Base-by-base conservation (phyloP, 2,797 vertebrate species). In the Gymnothorax reevesii region DNA sequence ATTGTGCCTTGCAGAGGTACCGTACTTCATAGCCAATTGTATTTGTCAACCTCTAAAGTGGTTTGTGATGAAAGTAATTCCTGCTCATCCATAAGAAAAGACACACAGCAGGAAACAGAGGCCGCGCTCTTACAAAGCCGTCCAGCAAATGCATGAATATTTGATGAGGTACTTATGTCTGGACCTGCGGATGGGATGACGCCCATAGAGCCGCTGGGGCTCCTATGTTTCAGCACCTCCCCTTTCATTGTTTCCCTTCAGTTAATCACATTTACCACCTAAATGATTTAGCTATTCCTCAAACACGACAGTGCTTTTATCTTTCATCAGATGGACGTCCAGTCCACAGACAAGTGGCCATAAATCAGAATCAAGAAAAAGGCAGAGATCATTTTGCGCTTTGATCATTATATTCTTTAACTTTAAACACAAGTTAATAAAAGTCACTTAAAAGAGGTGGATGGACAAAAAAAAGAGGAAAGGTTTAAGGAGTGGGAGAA, bases 241-340 rank as follows among this genome's bases (percentile, higher is more conserved):
- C 42, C 55, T 84, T 73, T 85, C 86, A 85, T 80, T 59, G 80
- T 80, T 88, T 90, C 52, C 73, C 57, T 83, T 75, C 87, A 66
- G 7, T 85, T 90, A 90, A 90, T 91, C 82, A 91, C 88, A 90
- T 92, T 92, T 92, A 89, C 87, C 89, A 17, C 66, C 82, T 91
- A 84, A 91, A 91, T 91, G 83, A 92, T 90, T 91, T 85, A 91
- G 64, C 85, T 57, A 84, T 59, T 90, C 87, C 42, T 87, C 86
- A 85, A 64, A 89, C 86, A 90, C 86, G 86, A 85, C 73, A 54
- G 77, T 9, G 42, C 80, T 91, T 91, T 92, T 88, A 87, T 88
- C 88, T 90, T 89, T 91, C 88, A 42, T 42, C 80, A 88, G 85
- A 87, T 90, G 85, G 87, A 89, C 55, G 57, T 66, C 71, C 89